Evolutionary conservation across 2,797 vertebrate genomes (phyloP), one percentile per base, ranked within the genome.

Genomic region (Poliocrania exsul): DNA sequence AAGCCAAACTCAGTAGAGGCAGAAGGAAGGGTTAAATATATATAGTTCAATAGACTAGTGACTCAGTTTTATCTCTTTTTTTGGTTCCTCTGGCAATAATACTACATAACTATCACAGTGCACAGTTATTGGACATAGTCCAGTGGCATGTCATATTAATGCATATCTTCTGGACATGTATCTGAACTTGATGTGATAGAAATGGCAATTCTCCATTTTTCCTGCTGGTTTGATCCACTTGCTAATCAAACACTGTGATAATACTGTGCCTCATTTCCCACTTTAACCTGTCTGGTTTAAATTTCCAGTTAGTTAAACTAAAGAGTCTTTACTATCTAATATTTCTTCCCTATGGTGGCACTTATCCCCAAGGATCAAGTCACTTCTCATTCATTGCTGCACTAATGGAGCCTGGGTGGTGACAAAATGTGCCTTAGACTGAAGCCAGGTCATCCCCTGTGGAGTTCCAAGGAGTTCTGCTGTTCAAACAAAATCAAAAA

Each of bases 261-360:
- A 78, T 40, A 75, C 29, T 60, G 42, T 92, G 49, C 44, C 49
- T 84, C 61, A 61, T 92, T 95, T 93, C 49, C 71, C 38, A 65
- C 3, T 46, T 91, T 66, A 94, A 90, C 53, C 46, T 91, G 46
- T 40, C 78, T 73, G 29, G 51, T 80, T 94, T 87, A 70, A 95
- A 86, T 95, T 93, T 92, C 37, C 81, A 80, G 56, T 53, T 42
- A 56, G 70, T 86, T 82, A 88, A 95, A 88, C 67, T 60, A 62
- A 81, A 90, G 62, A 33, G 40, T 50, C 73, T 73, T 95, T 73
- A 94, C 54, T 90, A 81, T 78, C 75, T 64, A 83, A 82, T 90
- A 90, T 73, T 85, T 95, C 70, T 91, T 88, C 46, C 60, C 64
- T 73, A 7, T 87, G 28, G 53, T 61, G 50, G n/a, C 50, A 82